Conservation (phyloP, 2,113 vertebrate genomes). For the Corynorhinus townsendii region DNA sequence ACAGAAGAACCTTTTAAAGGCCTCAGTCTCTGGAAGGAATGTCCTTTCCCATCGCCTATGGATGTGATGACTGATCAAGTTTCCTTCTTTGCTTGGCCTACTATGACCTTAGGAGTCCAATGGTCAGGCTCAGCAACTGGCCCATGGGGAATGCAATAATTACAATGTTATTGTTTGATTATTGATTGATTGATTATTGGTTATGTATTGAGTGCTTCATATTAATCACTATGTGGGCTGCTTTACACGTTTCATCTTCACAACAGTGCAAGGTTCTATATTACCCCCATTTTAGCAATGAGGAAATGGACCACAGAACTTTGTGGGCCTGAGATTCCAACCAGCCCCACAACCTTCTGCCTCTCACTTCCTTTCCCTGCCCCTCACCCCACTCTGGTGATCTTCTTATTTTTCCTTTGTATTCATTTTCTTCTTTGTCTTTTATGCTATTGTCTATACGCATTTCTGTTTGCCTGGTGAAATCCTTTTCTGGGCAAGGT, state of each 20-base stretch:
- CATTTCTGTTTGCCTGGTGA: rapidly evolving
- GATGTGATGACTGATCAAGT: background rate
- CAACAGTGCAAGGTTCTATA: background rate
- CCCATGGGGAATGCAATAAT: background rate
- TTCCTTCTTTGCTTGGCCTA: background rate
- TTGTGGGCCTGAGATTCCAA: background rate
- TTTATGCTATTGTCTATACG: background rate
- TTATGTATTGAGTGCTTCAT: background rate
- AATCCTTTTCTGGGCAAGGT: background rate
- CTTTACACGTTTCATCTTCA: background rate
- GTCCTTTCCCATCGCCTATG: background rate
- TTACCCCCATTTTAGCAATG: background rate
- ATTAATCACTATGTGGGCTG: background rate
- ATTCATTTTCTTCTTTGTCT: background rate
- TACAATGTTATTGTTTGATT: background rate
- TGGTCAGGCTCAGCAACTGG: background rate
- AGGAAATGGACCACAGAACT: background rate
- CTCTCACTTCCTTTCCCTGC: background rate
- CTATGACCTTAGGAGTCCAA: background rate
- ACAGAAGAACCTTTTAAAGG: background rate
- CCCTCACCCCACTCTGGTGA: background rate
- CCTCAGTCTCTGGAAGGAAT: background rate
- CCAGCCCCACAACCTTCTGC: background rate
- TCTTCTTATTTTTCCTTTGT: background rate
- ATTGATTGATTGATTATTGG: background rate